These are phyloP conservation scores for Toxonevra muliebris DNA, from an alignment of 2,888 invertebrate genomes.

Conservation along the genomic window DNA sequence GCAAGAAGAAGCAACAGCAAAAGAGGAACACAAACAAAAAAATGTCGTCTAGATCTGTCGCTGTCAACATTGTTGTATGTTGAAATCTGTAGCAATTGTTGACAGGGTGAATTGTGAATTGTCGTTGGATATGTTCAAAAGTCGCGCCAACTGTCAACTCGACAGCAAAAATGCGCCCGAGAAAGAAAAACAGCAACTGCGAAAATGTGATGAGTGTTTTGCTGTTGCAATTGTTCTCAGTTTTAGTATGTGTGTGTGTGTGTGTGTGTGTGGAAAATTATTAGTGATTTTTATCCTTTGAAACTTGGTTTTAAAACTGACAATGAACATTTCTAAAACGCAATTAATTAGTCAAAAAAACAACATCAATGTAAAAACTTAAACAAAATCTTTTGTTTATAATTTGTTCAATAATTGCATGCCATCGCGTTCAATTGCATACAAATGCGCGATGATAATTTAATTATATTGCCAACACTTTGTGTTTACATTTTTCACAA, in stretches of 20 bases:
- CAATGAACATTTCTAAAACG: neutral
- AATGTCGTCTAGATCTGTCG: constrained; percentile 57
- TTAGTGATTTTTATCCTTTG: neutral
- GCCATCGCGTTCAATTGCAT: neutral
- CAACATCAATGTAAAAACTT: neutral
- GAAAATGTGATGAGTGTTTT: neutral
- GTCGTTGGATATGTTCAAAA: constrained; percentile 35
- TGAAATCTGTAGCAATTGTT: constrained; percentile 52
- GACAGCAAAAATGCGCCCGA: constrained; percentile 23
- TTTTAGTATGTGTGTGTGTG: neutral
- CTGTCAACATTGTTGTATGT: constrained; percentile 55
- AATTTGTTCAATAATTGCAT: neutral
- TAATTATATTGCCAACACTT: no score
- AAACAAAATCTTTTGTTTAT: neutral
- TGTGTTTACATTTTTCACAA: no score
- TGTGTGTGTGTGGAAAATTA: neutral
- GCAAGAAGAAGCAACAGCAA: constrained; percentile 25
- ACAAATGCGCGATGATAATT: no score
- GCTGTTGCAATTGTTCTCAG: constrained; percentile 3
- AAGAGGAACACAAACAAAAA: constrained; percentile 17
- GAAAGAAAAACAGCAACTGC: constrained; percentile 21
- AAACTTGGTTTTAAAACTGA: neutral
- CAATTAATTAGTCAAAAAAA: neutral
- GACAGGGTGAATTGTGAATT: constrained; percentile 44
- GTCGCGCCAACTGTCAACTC: constrained; percentile 37